Conservation (phyloP, 2,888 invertebrate genomes). For the Melanargia galathea region DNA sequence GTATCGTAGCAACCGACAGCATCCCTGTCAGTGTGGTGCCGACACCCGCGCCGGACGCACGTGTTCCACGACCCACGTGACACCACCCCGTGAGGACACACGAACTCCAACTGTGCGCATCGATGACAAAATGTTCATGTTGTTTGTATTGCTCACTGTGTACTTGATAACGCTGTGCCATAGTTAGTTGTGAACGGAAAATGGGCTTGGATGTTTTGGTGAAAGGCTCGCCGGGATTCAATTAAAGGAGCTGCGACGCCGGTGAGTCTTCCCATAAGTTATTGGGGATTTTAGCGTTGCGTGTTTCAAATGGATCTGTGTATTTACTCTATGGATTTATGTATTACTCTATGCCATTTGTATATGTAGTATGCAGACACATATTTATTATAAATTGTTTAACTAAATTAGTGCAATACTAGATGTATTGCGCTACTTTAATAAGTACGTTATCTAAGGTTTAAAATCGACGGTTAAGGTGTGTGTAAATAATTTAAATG, state of each 20-base stretch:
- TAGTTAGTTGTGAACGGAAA: slow-evolving; percentile 54
- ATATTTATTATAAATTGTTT: not conserved
- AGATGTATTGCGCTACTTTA: not conserved
- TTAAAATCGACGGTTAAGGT: no score
- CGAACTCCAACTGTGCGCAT: slow-evolving; percentile 42
- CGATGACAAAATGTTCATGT: slow-evolving; percentile 65
- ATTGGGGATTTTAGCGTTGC: slow-evolving; percentile 6
- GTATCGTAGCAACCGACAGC: slow-evolving; percentile 80
- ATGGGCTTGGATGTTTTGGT: slow-evolving; percentile 61
- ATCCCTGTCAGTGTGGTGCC: slow-evolving; percentile 76
- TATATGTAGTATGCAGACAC: not conserved
- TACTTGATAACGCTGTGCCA: slow-evolving; percentile 76
- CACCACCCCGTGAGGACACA: slow-evolving; percentile 20
- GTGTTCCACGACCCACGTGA: slow-evolving; percentile 48
- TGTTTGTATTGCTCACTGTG: slow-evolving; percentile 74
- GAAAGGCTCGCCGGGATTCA: slow-evolving; percentile 31
- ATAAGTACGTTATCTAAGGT: not conserved
- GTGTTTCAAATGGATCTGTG: slow-evolving; percentile 9
- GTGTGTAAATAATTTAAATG: no score
- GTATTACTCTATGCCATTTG: not conserved
- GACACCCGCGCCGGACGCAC: slow-evolving; percentile 57
- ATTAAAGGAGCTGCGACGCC: slow-evolving; percentile 18
- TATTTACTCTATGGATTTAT: no score
- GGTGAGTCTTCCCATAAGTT: slow-evolving; percentile 26
- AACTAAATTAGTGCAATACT: no score